Evolutionary conservation across 1,140 invertebrate species (phyloP).

Genomic region (Drosophila melanogaster): Release_6_plus_ISO1_MT NT_037436.4:19762001-19762500

Average conservation of each 20-base stretch:
- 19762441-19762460: neutral
- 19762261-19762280: slow-evolving; percentile 42
- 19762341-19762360: slow-evolving; percentile 57
- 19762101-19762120: too few species aligned
- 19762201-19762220: too few species aligned
- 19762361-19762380: slow-evolving; percentile 36
- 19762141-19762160: neutral
- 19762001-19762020: too few species aligned
- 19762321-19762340: slow-evolving; percentile 44
- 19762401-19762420: slow-evolving; percentile 1
- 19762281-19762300: slow-evolving; percentile 28
- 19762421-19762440: slow-evolving; percentile 4
- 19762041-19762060: neutral
- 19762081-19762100: too few species aligned
- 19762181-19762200: slow-evolving; percentile 10
- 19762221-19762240: neutral
- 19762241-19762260: slow-evolving; percentile 12
- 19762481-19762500: slow-evolving; percentile 44
- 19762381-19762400: slow-evolving; percentile 45
- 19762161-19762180: slow-evolving; percentile 5
- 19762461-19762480: slow-evolving; percentile 4
- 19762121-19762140: too few species aligned
- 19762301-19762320: slow-evolving; percentile 12
- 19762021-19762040: too few species aligned
- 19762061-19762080: neutral